Conservation (phyloP, 2,113 vertebrate genomes). For the Phoxinus phoxinus region DNA sequence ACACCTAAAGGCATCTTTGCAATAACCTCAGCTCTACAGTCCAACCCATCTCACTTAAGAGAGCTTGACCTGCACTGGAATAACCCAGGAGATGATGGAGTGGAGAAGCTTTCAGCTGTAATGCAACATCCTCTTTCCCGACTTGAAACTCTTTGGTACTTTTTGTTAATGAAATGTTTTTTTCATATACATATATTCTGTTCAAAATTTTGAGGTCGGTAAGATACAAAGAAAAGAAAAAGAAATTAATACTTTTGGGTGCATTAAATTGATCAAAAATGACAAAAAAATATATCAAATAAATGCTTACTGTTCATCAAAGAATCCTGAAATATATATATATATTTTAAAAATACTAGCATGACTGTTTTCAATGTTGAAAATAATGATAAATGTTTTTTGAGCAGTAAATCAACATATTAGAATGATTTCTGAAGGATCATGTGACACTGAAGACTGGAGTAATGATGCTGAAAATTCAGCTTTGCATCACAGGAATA, state of each 20-base stretch:
- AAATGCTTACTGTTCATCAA: background rate
- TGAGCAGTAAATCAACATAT: background rate
- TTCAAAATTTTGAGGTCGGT: too few species aligned
- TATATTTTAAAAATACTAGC: too few species aligned
- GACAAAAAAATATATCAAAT: too few species aligned
- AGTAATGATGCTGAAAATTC: background rate
- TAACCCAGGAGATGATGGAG: conserved; percentile 51
- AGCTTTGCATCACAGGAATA: background rate
- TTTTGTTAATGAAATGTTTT: background rate
- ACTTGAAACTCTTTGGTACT: conserved; percentile 51
- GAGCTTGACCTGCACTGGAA: conserved; percentile 55
- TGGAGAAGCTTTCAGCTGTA: conserved; percentile 40
- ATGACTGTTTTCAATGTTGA: background rate
- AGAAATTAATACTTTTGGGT: too few species aligned
- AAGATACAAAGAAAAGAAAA: too few species aligned
- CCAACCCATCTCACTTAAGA: conserved; percentile 46
- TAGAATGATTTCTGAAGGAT: background rate
- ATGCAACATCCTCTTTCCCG: conserved; percentile 26
- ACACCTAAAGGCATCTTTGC: conserved; percentile 39
- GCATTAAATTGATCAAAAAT: too few species aligned
- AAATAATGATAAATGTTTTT: background rate
- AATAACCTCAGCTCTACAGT: conserved; percentile 42
- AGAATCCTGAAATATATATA: too few species aligned
- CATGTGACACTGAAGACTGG: background rate
- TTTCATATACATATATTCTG: background rate